A percentile compares a stretch with the other conserved stretches of the same genome.
These are phyloP conservation scores for Lasioglossum marginatum DNA, from an alignment of 2,888 invertebrate species.

Conservation along the genomic window DNA sequence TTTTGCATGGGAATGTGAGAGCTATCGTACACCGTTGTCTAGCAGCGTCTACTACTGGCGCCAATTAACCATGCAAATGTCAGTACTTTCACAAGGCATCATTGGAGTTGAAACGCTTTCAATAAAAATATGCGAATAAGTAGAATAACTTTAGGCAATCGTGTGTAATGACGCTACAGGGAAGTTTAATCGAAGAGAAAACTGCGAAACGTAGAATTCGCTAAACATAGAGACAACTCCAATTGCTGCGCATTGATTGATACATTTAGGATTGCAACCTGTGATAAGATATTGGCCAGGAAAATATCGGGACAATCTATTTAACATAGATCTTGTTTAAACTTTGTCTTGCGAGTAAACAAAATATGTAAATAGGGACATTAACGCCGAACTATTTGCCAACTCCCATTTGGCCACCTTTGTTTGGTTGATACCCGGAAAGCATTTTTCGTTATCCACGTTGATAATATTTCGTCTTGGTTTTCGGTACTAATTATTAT, in stretches of 20 bases:
- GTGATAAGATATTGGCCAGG: no score
- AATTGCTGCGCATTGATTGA: neutral
- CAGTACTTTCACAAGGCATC: constrained; percentile 42
- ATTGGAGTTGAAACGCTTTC: constrained; percentile 12
- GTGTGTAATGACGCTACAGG: neutral
- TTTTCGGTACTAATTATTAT: constrained; percentile 37
- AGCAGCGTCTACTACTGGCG: neutral
- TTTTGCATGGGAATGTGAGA: constrained; percentile 30
- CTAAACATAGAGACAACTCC: neutral
- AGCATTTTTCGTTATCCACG: neutral
- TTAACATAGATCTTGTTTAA: no score
- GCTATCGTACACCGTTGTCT: constrained; percentile 16
- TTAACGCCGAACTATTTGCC: no score
- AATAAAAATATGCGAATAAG: constrained; percentile 13
- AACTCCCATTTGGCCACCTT: neutral
- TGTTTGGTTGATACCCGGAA: neutral
- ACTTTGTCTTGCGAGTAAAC: no score
- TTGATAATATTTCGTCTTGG: neutral
- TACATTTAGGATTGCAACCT: no score
- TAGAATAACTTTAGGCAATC: constrained; percentile 21
- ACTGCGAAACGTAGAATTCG: constrained; percentile 3
- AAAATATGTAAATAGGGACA: no score
- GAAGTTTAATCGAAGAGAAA: neutral
- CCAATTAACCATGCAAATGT: constrained; percentile 33
- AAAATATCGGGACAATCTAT: no score